phyloP scores from a whole-genome alignment of 2,888 invertebrate species.

The Cybosia mesomella region DNA sequence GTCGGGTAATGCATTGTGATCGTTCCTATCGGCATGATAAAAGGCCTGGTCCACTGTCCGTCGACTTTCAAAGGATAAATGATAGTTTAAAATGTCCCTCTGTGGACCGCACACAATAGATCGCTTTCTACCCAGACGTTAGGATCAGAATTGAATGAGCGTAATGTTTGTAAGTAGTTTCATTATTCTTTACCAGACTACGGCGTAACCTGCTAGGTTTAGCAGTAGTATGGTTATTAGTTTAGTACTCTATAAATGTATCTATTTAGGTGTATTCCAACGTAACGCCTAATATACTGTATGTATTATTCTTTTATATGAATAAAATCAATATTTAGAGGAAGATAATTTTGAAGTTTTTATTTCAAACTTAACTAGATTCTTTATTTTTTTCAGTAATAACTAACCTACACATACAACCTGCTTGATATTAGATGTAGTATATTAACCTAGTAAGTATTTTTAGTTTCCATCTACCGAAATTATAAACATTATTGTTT shows the following conservation, averaged over 20 bases:
- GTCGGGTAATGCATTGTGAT: constrained; percentile 54
- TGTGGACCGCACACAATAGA: constrained; percentile 58
- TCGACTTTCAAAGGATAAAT: constrained; percentile 71
- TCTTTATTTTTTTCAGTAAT: too few relatives aligned
- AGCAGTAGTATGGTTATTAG: neutral
- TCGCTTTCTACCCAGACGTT: constrained; percentile 36
- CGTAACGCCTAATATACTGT: too few relatives aligned
- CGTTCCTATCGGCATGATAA: constrained; percentile 71
- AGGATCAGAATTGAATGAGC: constrained; percentile 35
- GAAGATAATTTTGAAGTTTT: too few relatives aligned
- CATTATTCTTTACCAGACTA: neutral
- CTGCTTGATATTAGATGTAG: too few relatives aligned
- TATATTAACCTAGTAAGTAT: too few relatives aligned
- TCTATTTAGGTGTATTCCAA: neutral
- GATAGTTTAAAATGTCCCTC: constrained; percentile 78
- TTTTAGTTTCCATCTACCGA: too few relatives aligned
- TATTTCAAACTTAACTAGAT: too few relatives aligned
- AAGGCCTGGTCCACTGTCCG: constrained; percentile 72
- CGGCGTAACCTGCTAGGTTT: neutral
- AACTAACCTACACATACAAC: too few relatives aligned
- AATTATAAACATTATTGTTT: too few relatives aligned
- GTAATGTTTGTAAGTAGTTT: constrained; percentile 15
- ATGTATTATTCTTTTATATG: too few relatives aligned
- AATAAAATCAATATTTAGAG: too few relatives aligned
- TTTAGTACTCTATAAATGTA: neutral